Evolutionary conservation across 2,888 invertebrate genomes (phyloP).

Genomic region (Tachina fera): DNA sequence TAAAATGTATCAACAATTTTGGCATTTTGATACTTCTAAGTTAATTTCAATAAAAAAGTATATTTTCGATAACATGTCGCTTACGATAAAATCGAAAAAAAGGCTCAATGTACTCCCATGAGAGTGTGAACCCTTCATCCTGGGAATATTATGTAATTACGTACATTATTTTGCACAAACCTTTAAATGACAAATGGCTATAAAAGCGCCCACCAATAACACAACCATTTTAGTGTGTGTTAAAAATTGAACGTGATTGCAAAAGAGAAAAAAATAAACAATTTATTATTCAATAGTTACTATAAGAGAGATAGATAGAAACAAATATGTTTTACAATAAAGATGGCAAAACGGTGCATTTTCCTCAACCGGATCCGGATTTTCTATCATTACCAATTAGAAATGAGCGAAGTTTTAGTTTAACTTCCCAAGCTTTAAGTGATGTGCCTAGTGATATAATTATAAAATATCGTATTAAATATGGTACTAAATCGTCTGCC

Average conservation of each 20-base stretch:
- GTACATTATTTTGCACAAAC: slow-evolving; percentile 25
- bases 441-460: slow-evolving; percentile 82
- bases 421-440: slow-evolving; percentile 79
- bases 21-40: too few relatives aligned
- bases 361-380: slow-evolving; percentile 74
- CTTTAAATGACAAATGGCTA: slow-evolving; percentile 37
- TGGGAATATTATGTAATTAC: slow-evolving; percentile 44
- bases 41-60: not conserved
- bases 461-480: slow-evolving; percentile 80
- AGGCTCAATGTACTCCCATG: slow-evolving; percentile 1
- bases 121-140: slow-evolving; percentile 11
- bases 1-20: too few relatives aligned
- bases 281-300: not conserved
- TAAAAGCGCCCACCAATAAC: slow-evolving; percentile 54
- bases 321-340: slow-evolving; percentile 44
- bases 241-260: slow-evolving; percentile 1
- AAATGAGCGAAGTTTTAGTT: slow-evolving; percentile 75
- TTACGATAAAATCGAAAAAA: too few relatives aligned
- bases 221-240: slow-evolving; percentile 25
- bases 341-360: slow-evolving; percentile 59
- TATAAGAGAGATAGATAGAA: not conserved
- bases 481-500: slow-evolving; percentile 78
- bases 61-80: too few relatives aligned
- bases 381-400: slow-evolving; percentile 74
- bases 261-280: not conserved